Evolutionary conservation across 2,113 vertebrate genomes (phyloP), one percentile per base, ranked within the genome.

Genomic region (Hymenochirus boettgeri): DNA sequence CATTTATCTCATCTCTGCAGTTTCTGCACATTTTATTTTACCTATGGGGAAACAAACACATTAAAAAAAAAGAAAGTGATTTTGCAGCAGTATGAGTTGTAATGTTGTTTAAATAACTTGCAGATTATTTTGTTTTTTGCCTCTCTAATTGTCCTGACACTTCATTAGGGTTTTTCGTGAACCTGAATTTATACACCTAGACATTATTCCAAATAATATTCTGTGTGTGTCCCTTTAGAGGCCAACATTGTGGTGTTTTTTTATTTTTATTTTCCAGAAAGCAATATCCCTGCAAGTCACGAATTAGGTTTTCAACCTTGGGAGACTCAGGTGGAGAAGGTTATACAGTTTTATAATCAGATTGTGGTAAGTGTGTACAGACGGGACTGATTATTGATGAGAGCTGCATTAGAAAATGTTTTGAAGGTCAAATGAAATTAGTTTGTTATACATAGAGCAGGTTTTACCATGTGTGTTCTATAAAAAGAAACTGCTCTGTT

Each of bases 291-390:
- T 33, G 78, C 73, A 58, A 72, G 65, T 23, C 13, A 72, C 2
- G 59, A 76, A 4, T 70, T 86, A 45, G 64, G 63, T 23, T 18
- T 88, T 35, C 53, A 77, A 39, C 71, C 63, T 0, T 83, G 75
- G 72, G 60, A 67, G 46, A 55, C 72, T 61, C 79, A 79, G 50
- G 78, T n/a, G 65, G 71, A 82, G 25, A 83, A 84, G 9, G 60
- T 77, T 33, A 55, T 77, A n/a, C 69, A 80, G 17, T 72, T 87
- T 69, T 42, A 71, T 69, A 71, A 71, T 47, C 78, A 82, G 51
- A 70, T 86, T 57, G 59, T 78, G 74, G 74, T 84, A 63, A 72
- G 64, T 65, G 1, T 4, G 22, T 23, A 37, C 55, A 22, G 39
- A 15, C 7, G 39, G 39, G 17, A 42, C 13, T 15, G 39, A 42